Percentiles rank a stretch among this genome's conserved stretches.
phyloP scores from a whole-genome alignment of 2,888 invertebrate genomes.

The Lepidochitona cinerea region DNA sequence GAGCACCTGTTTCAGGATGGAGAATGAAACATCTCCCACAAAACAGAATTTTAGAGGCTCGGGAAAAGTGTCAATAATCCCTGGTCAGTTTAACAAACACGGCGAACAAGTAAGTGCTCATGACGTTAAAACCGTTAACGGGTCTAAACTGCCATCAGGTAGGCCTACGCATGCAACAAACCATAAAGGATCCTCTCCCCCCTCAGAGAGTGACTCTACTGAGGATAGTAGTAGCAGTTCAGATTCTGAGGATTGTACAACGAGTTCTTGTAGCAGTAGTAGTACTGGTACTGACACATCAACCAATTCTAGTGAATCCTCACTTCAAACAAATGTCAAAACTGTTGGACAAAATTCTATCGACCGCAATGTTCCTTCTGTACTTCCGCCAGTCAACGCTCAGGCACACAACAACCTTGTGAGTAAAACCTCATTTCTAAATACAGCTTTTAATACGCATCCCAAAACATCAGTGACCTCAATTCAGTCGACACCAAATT shows the following conservation, averaged over 20 bases:
- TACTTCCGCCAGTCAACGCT: background rate
- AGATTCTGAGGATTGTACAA: background rate
- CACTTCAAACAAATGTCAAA: background rate
- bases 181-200: background rate
- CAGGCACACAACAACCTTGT: background rate
- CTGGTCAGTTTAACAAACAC: background rate
- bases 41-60: background rate
- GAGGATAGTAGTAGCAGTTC: background rate
- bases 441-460: no score
- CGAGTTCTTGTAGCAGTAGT: background rate
- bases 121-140: background rate
- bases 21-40: background rate
- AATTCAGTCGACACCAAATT: no score
- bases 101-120: background rate
- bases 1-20: background rate
- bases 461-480: no score
- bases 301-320: background rate
- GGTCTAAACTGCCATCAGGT: no score
- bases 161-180: background rate
- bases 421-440: no score
- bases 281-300: background rate
- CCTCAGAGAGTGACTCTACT: background rate
- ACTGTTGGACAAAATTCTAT: background rate
- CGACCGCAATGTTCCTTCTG: background rate
- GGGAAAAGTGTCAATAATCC: background rate